Evolutionary conservation across 2,113 vertebrate species (phyloP).

Genomic region (Rhinolophus sinicus): DNA sequence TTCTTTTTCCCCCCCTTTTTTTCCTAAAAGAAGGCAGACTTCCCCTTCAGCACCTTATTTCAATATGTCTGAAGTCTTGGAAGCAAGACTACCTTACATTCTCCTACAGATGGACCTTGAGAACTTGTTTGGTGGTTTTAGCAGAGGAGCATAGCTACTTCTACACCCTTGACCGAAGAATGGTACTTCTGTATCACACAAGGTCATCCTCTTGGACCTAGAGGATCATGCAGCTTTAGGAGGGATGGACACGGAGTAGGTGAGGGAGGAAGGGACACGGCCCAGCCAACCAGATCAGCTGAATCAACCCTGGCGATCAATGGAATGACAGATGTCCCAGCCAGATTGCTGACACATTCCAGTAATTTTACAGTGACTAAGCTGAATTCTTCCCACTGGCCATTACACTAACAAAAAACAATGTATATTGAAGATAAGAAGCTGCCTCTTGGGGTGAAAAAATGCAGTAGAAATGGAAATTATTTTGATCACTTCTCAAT

Average conservation of each 20-base stretch:
- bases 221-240: conserved; percentile 94
- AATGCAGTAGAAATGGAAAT: not conserved
- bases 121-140: conserved; percentile 99
- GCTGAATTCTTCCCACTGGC: not conserved
- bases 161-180: conserved; percentile 93
- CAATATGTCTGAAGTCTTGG: conserved; percentile 98
- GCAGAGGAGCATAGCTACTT: conserved; percentile 98
- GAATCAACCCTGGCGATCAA: conserved; percentile 99
- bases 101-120: conserved; percentile 98
- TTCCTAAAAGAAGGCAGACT: conserved; percentile 90
- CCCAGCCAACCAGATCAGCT: conserved; percentile 99
- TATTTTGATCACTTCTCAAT: not conserved
- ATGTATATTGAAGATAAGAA: not conserved
- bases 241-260: conserved; percentile 95
- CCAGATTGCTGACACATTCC: conserved; percentile 94
- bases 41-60: conserved; percentile 97
- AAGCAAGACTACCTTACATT: conserved; percentile 98
- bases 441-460: not conserved
- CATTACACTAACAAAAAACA: not conserved
- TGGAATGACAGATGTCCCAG: conserved; percentile 96
- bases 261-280: conserved; percentile 98
- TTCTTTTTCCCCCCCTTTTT: not conserved
- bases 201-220: conserved; percentile 93
- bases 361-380: not conserved
- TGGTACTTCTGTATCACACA: conserved; percentile 89